Evolutionary conservation across 2,888 invertebrate species (phyloP), one percentile per base, ranked within the genome.

Genomic region (Scaptodrosophila latifasciaeformis): DNA sequence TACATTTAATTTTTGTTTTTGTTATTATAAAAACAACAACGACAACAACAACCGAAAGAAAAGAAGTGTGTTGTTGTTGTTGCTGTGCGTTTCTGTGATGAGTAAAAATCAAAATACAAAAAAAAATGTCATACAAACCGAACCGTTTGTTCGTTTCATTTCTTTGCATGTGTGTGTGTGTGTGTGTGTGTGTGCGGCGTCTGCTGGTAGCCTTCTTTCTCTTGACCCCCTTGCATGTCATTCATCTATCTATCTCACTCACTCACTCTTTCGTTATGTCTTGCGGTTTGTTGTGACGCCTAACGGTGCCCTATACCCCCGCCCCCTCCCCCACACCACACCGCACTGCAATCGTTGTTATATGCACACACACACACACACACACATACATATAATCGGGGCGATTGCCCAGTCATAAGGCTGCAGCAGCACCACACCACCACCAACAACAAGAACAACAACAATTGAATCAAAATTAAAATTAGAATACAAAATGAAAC

Each of bases 391-490:
- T 10, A 29, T 29, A 29, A 7, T 29, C 45, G n/a, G n/a, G n/a
- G n/a, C n/a, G n/a, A n/a, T n/a, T n/a, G n/a, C n/a, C 13, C 34
- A n/a, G 34, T n/a, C 34, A 34, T 39, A 39, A 6, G 42, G 12
- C n/a, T 12, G n/a, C 44, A 40, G 29, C 46, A 12, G 6, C 49
- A 49, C n/a, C n/a, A 40, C 34, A 30, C n/a, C 43, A n/a, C n/a
- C 15, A 34, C 5, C 34, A n/a, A 30, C 30, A 30, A 30, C 30
- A 6, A 44, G 18, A 13, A 18, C 18, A 63, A 51, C 68, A 68
- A 65, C 70, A 65, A 65, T 65, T 65, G 69, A 59, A n/a, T n/a
- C n/a, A n/a, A 64, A 59, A 24, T 21, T 21, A 40, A 40, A 40
- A 12, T 40, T 68, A 51, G 35, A 35, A 35, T 13, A 35, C 15